Evolutionary conservation across 2,888 invertebrate genomes (phyloP).

Genomic region (Calameuta filiformis): DNA sequence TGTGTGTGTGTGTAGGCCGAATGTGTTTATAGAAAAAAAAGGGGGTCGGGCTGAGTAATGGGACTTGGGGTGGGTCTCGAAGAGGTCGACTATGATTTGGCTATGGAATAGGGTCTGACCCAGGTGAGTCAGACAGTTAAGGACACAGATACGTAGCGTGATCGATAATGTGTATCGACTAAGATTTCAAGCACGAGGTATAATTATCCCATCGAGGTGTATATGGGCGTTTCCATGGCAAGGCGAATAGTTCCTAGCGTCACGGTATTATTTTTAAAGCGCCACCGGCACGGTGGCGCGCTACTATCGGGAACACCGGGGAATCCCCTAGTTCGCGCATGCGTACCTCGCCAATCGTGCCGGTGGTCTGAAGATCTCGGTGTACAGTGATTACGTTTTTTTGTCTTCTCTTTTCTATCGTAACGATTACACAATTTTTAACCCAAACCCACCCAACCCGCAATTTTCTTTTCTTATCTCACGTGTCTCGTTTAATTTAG

Average conservation of each 20-base stretch:
- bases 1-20: conserved; percentile 31
- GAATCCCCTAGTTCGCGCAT: not conserved
- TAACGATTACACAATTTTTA: not conserved
- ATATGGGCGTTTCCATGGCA: conserved; percentile 26
- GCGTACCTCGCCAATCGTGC: not conserved
- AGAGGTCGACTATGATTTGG: not conserved
- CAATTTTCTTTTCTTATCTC: conserved; percentile 7
- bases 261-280: conserved; percentile 63
- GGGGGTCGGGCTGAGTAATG: conserved; percentile 9
- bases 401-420: conserved; percentile 10
- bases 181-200: conserved; percentile 18
- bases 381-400: conserved; percentile 49
- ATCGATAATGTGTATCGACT: not conserved
- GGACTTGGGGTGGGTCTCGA: not conserved
- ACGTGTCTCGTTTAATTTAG: not conserved
- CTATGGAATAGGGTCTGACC: not conserved
- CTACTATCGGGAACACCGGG: not conserved
- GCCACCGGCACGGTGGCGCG: conserved; percentile 38
- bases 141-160: not conserved
- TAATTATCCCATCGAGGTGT: conserved; percentile 26
- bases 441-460: not conserved
- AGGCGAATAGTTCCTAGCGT: conserved; percentile 63
- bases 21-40: conserved; percentile 8
- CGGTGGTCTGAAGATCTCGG: conserved; percentile 59
- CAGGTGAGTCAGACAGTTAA: not conserved